Base-by-base conservation (phyloP, 2,888 invertebrate genomes). In the Hypselothyrea guttata region DNA sequence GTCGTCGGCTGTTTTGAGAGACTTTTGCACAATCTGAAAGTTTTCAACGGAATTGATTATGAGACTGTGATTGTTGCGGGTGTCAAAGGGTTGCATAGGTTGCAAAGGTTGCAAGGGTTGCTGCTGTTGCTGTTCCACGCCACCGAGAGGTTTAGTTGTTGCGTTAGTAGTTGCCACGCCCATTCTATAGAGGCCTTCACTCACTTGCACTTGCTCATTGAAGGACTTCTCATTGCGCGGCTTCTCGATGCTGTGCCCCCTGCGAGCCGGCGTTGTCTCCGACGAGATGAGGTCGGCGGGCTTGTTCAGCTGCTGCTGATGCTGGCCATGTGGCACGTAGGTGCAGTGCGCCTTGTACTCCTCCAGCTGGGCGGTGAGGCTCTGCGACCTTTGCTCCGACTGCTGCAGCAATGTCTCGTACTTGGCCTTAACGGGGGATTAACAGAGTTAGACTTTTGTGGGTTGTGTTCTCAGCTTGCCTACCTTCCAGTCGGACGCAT, bases 41-140 rank as follows among this genome's bases (percentile, higher is more conserved):
- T 90, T 90, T 90, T 90, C 90, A 88, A 90, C 90, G 85, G 90
- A 90, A 83, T 90, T 89, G 87, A 90, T 66, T 71, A 89, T 89
- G 70, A 84, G 70, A 54, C 88, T 88, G 37, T 82, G 73, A 78
- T 88, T 87, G 69, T 76, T 75, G 49, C 57, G 68, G 22, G 61
- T 51, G 38, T 69, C 70, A 38, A 68, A 76, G 15, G 67, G 59
- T 30, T 63, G 58, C 52, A 71, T 33, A 22, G 58, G 59, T 18
- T 49, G 49, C 45, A 9, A 76, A 13, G 67, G 59, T 30, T 63
- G 58, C 52, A 71, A 35, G 16, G 58, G 59, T 18, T 49, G 49
- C 45, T 7, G n/a, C n/a, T n/a, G 46, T 30, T 58, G 65, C 60
- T 65, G 66, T 48, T 69, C 55, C 15, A 51, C 53, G 58, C 61